These are phyloP conservation scores for Liodrosophila aerea DNA, from an alignment of 2,888 invertebrate species.

Conservation along the genomic window DNA sequence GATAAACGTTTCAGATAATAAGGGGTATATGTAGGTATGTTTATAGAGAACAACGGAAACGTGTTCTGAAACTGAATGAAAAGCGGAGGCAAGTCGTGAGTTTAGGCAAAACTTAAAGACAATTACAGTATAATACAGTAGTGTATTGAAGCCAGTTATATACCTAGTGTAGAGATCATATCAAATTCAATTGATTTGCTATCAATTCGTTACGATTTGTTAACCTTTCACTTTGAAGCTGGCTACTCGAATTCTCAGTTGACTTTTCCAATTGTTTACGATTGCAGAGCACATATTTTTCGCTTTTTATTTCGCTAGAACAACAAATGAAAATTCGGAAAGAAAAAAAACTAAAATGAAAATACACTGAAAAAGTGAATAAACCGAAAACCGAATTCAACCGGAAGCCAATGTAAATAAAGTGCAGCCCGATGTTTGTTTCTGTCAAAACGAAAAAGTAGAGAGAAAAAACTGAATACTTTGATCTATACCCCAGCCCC, in stretches of 20 bases:
- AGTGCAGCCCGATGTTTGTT: slow-evolving; percentile 70
- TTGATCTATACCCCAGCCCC: slow-evolving; percentile 56
- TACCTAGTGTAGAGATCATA: slow-evolving; percentile 21
- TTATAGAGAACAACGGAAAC: slow-evolving; percentile 30
- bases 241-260: slow-evolving; percentile 39
- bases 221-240: slow-evolving; percentile 44
- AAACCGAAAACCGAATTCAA: slow-evolving; percentile 62
- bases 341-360: slow-evolving; percentile 33
- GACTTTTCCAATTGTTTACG: slow-evolving; percentile 29
- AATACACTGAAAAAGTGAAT: slow-evolving; percentile 30
- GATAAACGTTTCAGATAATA: slow-evolving; percentile 67
- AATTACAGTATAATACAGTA: not conserved
- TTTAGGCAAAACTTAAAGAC: slow-evolving; percentile 10
- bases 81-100: slow-evolving; percentile 40
- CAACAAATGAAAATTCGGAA: slow-evolving; percentile 53
- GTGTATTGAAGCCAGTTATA: slow-evolving; percentile 2
- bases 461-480: slow-evolving; percentile 56
- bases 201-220: slow-evolving; percentile 23
- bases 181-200: slow-evolving; percentile 15
- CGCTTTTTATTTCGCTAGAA: slow-evolving; percentile 69
- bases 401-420: slow-evolving; percentile 78
- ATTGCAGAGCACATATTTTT: slow-evolving; percentile 53
- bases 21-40: slow-evolving; percentile 11
- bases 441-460: slow-evolving; percentile 67
- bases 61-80: slow-evolving; percentile 44